phyloP scores from a whole-genome alignment of 2,888 invertebrate species.

The Pseudoips prasinana region DNA sequence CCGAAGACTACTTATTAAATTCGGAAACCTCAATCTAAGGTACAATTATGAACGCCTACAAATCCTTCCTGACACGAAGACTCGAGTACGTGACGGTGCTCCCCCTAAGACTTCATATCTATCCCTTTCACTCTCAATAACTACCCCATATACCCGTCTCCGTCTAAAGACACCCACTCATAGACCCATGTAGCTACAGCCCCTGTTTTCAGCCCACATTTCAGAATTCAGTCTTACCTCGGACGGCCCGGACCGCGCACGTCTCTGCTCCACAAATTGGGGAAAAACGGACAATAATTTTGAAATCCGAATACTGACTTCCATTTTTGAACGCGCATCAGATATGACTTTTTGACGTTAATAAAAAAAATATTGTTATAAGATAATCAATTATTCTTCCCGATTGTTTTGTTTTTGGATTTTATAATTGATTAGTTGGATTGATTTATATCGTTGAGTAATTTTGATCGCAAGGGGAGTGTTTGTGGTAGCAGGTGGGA shows the following conservation, averaged over 20 bases:
- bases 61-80: conserved; percentile 60
- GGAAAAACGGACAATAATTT: conserved; percentile 36
- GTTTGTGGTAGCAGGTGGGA: conserved; percentile 35
- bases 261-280: conserved; percentile 21
- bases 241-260: conserved; percentile 38
- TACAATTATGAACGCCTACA: conserved; percentile 70
- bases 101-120: conserved; percentile 41
- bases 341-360: conserved; percentile 48
- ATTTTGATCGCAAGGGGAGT: conserved; percentile 31
- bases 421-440: conserved; percentile 11
- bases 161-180: conserved; percentile 65
- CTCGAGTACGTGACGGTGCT: conserved; percentile 51
- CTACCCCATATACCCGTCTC: conserved; percentile 33
- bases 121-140: conserved; percentile 33
- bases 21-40: conserved; percentile 64
- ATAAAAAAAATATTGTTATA: conserved; percentile 12
- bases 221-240: conserved; percentile 52
- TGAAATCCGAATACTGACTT: conserved; percentile 29
- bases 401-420: conserved; percentile 4
- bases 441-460: conserved; percentile 21
- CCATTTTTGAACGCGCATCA: conserved; percentile 36
- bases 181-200: conserved; percentile 47
- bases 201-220: conserved; percentile 65
- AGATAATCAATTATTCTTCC: conserved; percentile 24
- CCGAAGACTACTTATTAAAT: conserved; percentile 53